Conservation (phyloP, 2,888 invertebrate genomes). For the Resseliella maxima region DNA sequence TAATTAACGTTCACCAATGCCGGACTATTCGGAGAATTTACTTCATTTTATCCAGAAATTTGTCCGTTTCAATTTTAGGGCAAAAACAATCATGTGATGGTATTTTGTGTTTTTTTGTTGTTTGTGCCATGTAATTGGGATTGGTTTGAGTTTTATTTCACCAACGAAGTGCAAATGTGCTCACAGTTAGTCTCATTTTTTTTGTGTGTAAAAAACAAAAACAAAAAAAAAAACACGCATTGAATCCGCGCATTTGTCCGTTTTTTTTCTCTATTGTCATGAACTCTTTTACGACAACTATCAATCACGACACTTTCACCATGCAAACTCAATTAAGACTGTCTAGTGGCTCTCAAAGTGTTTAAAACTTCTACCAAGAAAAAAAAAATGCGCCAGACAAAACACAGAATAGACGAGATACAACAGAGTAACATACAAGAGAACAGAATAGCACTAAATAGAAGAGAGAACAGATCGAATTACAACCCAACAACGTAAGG, state of each 20-base stretch:
- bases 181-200: background rate
- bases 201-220: too few relatives aligned
- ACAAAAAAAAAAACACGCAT: background rate
- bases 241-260: background rate
- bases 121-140: background rate
- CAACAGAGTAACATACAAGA: too few relatives aligned
- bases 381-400: background rate
- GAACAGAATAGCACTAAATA: too few relatives aligned
- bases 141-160: background rate
- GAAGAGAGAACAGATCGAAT: too few relatives aligned
- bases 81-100: background rate
- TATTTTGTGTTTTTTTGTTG: background rate
- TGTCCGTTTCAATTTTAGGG: background rate
- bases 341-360: background rate
- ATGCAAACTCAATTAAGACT: background rate
- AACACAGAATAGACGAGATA: background rate
- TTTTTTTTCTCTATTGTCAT: background rate
- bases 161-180: background rate
- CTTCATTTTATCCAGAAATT: background rate
- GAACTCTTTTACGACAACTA: constrained; percentile 41
- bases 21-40: background rate
- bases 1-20: constrained; percentile 16
- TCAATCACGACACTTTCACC: constrained; percentile 15
- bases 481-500: too few relatives aligned
- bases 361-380: background rate